These are phyloP conservation scores for Apis cerana DNA, from an alignment of 1,140 invertebrate genomes.

Conservation along the genomic window DNA sequence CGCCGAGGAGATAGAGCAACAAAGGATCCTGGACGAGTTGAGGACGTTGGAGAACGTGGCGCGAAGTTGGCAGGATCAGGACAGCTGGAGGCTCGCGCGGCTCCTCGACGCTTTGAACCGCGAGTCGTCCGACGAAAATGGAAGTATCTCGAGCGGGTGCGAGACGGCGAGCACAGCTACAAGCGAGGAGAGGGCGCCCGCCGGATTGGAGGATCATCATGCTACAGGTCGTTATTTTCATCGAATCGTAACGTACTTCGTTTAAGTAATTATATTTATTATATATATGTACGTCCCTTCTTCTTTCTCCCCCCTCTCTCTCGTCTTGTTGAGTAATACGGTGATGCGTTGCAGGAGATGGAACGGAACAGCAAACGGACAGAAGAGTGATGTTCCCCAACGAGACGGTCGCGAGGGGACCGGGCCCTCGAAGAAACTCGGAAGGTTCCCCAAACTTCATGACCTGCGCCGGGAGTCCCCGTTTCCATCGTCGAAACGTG, in stretches of 20 bases:
- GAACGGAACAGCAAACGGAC: slow-evolving; percentile 40
- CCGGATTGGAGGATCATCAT: slow-evolving; percentile 62
- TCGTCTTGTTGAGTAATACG: neutral
- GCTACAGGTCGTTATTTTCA: slow-evolving; percentile 39
- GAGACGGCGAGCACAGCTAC: slow-evolving; percentile 88
- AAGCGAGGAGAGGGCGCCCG: slow-evolving; percentile 75
- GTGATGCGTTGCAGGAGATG: slow-evolving; percentile 37
- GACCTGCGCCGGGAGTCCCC: slow-evolving; percentile 75
- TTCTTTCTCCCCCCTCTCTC: no score
- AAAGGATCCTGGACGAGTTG: slow-evolving; percentile 76
- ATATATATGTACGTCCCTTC: accelerated
- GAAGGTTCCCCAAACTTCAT: slow-evolving; percentile 78
- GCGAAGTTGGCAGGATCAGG: slow-evolving; percentile 77
- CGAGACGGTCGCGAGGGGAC: slow-evolving; percentile 36
- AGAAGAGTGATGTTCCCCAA: slow-evolving; percentile 66
- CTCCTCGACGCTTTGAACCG: slow-evolving; percentile 76
- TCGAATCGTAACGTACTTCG: no score
- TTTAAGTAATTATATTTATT: no score
- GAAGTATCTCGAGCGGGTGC: slow-evolving; percentile 89
- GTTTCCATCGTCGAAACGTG: slow-evolving; percentile 64
- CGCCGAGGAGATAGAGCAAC: slow-evolving; percentile 88
- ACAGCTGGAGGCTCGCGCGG: slow-evolving; percentile 76
- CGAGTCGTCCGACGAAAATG: slow-evolving; percentile 85
- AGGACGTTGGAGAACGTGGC: slow-evolving; percentile 76
- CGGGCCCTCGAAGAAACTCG: slow-evolving; percentile 73